Conservation (phyloP, 2,888 invertebrate species). For the Cremastobaeus sp. region DNA sequence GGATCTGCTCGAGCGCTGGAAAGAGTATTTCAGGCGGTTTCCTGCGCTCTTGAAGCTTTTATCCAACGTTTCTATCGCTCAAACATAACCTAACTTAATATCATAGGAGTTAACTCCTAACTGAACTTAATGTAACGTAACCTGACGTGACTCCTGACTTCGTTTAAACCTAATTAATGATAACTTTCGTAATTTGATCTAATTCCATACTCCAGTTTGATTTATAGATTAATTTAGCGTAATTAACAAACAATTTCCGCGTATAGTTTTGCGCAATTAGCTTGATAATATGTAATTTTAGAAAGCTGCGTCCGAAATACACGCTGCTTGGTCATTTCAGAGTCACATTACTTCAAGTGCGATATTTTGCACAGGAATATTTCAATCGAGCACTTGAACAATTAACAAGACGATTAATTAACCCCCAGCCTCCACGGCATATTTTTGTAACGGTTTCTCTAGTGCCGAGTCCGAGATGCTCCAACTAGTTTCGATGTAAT, state of each 20-base stretch:
- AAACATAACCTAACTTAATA: constrained; percentile 21
- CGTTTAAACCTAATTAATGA: constrained; percentile 28
- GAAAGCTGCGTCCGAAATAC: too few species aligned
- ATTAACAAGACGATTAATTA: too few species aligned
- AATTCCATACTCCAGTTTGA: constrained; percentile 12
- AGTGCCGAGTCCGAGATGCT: too few species aligned
- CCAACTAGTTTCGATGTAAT: too few species aligned
- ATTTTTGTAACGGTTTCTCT: too few species aligned
- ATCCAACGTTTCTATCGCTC: not conserved
- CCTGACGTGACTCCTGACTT: constrained; percentile 15
- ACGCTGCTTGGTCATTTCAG: too few species aligned
- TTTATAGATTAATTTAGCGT: constrained; percentile 6
- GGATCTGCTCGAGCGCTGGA: constrained; percentile 38
- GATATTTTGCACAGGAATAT: too few species aligned
- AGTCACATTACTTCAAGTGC: too few species aligned
- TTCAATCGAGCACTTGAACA: too few species aligned
- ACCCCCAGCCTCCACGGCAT: too few species aligned
- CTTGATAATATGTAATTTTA: too few species aligned
- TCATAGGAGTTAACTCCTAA: constrained; percentile 18
- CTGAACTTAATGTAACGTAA: constrained; percentile 21
- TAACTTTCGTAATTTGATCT: constrained; percentile 22
- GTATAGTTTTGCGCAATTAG: too few species aligned
- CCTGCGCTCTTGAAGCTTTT: constrained; percentile 34
- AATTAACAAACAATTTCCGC: not conserved
- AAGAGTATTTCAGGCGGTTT: constrained; percentile 43